Conservation (phyloP, 2,888 invertebrate genomes). For the Machimus rusticus region DNA sequence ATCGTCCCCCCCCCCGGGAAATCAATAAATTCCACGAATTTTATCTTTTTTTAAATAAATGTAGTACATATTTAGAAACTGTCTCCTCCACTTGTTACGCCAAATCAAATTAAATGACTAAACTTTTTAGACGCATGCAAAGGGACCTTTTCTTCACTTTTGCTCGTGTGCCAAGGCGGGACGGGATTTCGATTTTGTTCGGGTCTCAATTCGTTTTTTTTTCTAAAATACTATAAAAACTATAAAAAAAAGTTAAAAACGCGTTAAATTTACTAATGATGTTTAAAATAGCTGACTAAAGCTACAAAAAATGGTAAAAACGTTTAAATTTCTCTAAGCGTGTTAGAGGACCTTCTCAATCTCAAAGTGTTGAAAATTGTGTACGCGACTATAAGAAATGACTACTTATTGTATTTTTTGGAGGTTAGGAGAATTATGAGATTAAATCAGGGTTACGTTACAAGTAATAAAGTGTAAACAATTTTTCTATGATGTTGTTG, state of each 20-base stretch:
- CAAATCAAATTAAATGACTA: not conserved
- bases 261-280: not conserved
- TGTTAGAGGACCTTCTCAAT: conserved; percentile 30
- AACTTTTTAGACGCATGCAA: not conserved
- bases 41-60: not conserved
- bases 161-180: not conserved
- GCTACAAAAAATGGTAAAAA: not conserved
- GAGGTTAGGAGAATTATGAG: not conserved
- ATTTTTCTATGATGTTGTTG: conserved; percentile 37
- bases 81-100: not conserved
- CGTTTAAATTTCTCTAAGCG: not conserved
- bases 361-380: conserved; percentile 33
- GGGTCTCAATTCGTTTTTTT: not conserved
- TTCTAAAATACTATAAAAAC: not conserved
- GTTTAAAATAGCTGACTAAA: not conserved
- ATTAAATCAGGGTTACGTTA: conserved; percentile 36
- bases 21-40: not conserved
- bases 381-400: conserved; percentile 27
- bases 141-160: not conserved
- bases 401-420: conserved; percentile 24
- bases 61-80: not conserved
- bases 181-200: not conserved
- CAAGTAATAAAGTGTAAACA: conserved; percentile 20
- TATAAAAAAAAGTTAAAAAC: not conserved
- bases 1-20: not conserved